These are phyloP conservation scores for Yponomeuta cagnagella DNA, from an alignment of 2,888 invertebrate species.

Conservation along the genomic window DNA sequence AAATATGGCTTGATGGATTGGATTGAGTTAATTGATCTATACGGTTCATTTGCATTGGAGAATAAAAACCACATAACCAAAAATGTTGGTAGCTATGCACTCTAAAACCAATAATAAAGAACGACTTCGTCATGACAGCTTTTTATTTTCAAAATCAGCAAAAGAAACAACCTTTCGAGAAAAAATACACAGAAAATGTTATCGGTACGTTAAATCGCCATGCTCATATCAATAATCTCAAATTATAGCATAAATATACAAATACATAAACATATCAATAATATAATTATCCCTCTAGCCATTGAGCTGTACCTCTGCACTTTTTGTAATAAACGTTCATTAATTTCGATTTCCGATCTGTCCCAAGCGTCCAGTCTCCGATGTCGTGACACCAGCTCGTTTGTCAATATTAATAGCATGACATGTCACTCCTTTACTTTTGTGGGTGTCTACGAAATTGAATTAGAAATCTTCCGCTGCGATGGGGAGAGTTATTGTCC, in stretches of 20 bases:
- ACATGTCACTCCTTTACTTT: constrained; percentile 12
- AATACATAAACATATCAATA: neutral
- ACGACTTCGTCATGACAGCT: too few species aligned
- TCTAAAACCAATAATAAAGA: too few species aligned
- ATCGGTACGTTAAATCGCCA: too few species aligned
- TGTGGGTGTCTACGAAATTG: constrained; percentile 6
- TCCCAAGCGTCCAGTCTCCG: neutral
- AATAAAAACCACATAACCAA: too few species aligned
- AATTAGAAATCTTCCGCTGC: constrained; percentile 1
- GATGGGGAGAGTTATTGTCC: neutral
- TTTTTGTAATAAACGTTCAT: neutral
- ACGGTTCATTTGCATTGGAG: too few species aligned
- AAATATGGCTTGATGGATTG: too few species aligned
- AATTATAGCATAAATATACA: neutral
- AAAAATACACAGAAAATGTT: too few species aligned
- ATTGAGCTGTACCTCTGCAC: neutral
- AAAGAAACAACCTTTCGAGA: too few species aligned
- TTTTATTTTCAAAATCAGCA: too few species aligned
- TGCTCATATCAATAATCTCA: neutral
- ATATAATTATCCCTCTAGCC: neutral
- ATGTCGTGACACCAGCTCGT: constrained; percentile 9
- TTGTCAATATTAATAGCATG: constrained; percentile 16
- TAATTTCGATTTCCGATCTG: neutral
- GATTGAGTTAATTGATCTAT: too few species aligned
- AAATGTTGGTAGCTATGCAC: too few species aligned